Base-by-base conservation (phyloP, 2,797 vertebrate species). In the Amniataba percoides region DNA sequence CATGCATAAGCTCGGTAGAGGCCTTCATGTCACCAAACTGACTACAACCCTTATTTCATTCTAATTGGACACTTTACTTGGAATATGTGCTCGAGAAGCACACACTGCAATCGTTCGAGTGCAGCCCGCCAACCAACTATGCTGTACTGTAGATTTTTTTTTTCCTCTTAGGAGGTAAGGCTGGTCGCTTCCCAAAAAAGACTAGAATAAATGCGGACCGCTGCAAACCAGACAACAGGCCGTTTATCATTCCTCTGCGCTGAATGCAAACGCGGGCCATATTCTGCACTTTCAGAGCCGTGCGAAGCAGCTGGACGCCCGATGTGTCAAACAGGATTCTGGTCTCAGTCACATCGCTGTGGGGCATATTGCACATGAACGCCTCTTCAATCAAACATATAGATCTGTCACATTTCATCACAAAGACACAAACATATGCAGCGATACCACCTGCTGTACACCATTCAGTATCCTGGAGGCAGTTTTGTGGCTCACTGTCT, bases 51-150 rank as follows among this genome's bases (percentile, higher is more conserved):
- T 82, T 52, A 87, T 88, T 89, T 87, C 65, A 87, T 86, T 86
- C 81, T 85, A 92, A 90, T 83, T 84, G 80, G 88, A 86, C 73
- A 86, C 79, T 85, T 77, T 46, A 43, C 71, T 78, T 72, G 46
- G 77, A 65, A 82, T 58, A 73, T 79, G 79, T 52, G 67, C 81
- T 68, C 5, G 36, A 60, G 42, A 75, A 59, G 84, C 36, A 69
- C 57, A 74, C 34, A 31, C 61, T 64, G n/a, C n/a, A 70, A 49
- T 76, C 2, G 14, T 81, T 83, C 66, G 40, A 65, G 39, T 57
- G 34, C 56, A 61, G 73, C 58, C 60, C 60, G 43, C 77, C 56
- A 27, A 25, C 55, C 23, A 15, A 27, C 46, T 61, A 34, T 51
- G 39, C 39, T 52, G 19, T 19, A 65, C 23, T 43, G 66, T 40